A percentile compares a stretch with the other conserved stretches of the same genome.
Conservation (phyloP, 1,140 invertebrate species). For the Ceratosolen solmsi region DNA sequence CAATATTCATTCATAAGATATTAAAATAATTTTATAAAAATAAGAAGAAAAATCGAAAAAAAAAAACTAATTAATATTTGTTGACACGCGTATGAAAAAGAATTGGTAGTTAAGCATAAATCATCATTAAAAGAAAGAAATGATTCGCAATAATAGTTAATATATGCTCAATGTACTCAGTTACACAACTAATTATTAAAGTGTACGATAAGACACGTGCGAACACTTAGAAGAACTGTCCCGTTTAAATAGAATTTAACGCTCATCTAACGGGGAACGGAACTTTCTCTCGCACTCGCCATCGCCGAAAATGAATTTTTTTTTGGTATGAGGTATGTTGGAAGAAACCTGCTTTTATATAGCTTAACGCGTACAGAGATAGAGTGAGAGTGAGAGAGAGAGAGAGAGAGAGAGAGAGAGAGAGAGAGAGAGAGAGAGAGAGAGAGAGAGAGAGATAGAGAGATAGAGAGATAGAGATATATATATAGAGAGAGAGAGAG, state of each 20-base stretch:
- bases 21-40: no score
- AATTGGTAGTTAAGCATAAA: no score
- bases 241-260: conserved; percentile 8
- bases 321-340: not conserved
- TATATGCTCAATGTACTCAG: not conserved
- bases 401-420: no score
- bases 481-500: not conserved
- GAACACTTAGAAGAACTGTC: not conserved
- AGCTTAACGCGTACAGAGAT: not conserved
- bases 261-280: not conserved
- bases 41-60: no score
- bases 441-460: no score
- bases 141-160: not conserved
- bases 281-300: conserved; percentile 11
- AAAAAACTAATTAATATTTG: no score
- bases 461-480: no score
- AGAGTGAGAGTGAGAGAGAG: no score
- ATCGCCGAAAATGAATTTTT: conserved; percentile 26
- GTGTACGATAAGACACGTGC: not conserved
- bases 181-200: conserved; percentile 3
- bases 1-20: no score
- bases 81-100: no score
- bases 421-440: no score
- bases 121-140: not conserved
- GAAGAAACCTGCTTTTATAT: not conserved